Conservation (phyloP, 2,888 invertebrate species). For the Xestia rhomboidea region DNA sequence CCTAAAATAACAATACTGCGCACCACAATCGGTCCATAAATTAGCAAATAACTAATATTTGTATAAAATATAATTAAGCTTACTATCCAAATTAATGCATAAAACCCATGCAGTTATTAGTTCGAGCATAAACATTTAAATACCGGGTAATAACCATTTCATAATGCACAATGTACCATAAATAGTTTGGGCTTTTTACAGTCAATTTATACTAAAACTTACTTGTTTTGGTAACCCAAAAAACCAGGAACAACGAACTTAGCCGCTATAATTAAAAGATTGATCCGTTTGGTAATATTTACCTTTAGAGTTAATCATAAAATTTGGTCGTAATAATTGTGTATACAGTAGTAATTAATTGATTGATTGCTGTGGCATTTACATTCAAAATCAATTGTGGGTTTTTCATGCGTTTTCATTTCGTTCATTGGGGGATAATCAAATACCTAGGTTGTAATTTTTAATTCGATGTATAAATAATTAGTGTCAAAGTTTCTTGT, state of each 20-base stretch:
- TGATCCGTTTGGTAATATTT: conserved; percentile 10
- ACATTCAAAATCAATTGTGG: conserved; percentile 9
- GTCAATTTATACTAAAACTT: conserved; percentile 27
- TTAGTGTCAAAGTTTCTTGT: background rate
- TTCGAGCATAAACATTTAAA: conserved; percentile 42
- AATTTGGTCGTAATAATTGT: background rate
- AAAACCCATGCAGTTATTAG: conserved; percentile 32
- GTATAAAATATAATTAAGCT: conserved; percentile 48
- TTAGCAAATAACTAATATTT: conserved; percentile 43
- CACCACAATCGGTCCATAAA: conserved; percentile 29
- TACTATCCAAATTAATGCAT: conserved; percentile 40
- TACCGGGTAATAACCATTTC: conserved; percentile 41
- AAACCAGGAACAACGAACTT: conserved; percentile 29
- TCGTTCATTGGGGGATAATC: background rate
- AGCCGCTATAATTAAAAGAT: conserved; percentile 4
- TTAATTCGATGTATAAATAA: background rate
- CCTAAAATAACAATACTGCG: conserved; percentile 20
- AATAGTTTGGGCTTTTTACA: conserved; percentile 41
- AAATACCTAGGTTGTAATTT: background rate
- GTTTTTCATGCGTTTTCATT: background rate
- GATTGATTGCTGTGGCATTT: conserved; percentile 19
- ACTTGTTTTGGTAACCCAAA: conserved; percentile 27
- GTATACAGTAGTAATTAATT: conserved; percentile 17
- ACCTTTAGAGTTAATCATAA: background rate
- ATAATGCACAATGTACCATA: conserved; percentile 16